A percentile compares a stretch with the other conserved stretches of the same genome.
Evolutionary conservation across 2,113 vertebrate genomes (phyloP).

Genomic region (Aix galericulata): DNA sequence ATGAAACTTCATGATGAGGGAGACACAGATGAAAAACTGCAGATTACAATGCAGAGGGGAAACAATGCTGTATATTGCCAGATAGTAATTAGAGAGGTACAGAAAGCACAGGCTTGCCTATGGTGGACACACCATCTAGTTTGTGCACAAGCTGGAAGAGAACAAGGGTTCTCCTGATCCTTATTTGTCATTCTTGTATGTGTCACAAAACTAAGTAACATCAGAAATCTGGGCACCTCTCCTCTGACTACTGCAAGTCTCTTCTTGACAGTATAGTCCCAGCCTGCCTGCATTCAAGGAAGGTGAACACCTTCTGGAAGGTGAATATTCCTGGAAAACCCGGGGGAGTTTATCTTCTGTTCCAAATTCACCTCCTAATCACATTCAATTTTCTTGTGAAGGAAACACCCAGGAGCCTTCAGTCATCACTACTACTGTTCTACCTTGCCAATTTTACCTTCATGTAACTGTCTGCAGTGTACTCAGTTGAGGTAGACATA

Average conservation of each 20-base stretch:
- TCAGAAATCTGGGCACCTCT: neutral
- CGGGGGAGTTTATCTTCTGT: neutral
- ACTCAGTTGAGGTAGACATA: neutral
- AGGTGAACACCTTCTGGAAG: neutral
- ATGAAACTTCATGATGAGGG: neutral
- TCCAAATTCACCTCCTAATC: neutral
- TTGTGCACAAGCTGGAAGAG: neutral
- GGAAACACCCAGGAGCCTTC: neutral
- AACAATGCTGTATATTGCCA: rapidly evolving
- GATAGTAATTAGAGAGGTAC: neutral
- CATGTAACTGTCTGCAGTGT: neutral
- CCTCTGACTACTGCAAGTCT: neutral
- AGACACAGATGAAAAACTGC: neutral
- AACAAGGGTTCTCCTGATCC: neutral
- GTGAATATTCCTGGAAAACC: neutral
- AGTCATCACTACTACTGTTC: neutral
- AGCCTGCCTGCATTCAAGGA: neutral
- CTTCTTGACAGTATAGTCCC: too few relatives aligned
- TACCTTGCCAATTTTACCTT: neutral
- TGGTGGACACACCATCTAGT: neutral
- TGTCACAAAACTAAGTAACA: neutral
- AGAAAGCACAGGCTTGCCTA: neutral
- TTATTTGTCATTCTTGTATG: neutral
- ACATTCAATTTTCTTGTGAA: neutral
- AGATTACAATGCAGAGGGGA: neutral